Percentiles rank a stretch among this genome's conserved stretches.
phyloP scores from a whole-genome alignment of 2,888 invertebrate species.

The Syritta pipiens region DNA sequence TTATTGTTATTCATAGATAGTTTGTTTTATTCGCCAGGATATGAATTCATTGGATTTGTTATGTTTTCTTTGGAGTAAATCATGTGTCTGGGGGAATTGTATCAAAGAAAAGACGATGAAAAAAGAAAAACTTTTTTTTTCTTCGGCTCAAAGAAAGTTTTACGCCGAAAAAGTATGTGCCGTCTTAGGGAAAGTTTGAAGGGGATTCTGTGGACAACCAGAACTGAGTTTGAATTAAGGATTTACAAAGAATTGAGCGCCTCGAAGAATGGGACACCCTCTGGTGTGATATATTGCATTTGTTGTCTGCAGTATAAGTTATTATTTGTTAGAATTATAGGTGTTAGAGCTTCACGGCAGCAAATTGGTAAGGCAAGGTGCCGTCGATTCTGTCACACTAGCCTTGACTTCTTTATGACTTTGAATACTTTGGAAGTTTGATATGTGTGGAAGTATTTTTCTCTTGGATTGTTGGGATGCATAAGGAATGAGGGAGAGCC shows the following conservation, averaged over 20 bases:
- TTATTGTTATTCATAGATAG: slow-evolving; percentile 63
- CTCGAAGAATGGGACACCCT: background rate
- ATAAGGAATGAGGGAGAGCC: too few relatives aligned
- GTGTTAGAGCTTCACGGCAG: slow-evolving; percentile 43
- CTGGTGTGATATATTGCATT: slow-evolving; percentile 23
- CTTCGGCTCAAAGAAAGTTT: slow-evolving; percentile 29
- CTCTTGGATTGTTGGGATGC: too few relatives aligned
- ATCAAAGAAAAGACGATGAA: too few relatives aligned
- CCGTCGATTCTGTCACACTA: too few relatives aligned
- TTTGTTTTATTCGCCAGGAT: slow-evolving; percentile 57
- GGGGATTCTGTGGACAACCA: slow-evolving; percentile 25
- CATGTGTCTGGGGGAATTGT: slow-evolving; percentile 43
- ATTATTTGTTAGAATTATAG: slow-evolving; percentile 52
- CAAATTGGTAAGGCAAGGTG: slow-evolving; percentile 41
- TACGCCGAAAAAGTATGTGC: slow-evolving; percentile 44
- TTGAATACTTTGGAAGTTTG: too few relatives aligned
- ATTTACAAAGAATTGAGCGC: slow-evolving; percentile 27
- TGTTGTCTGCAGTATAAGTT: slow-evolving; percentile 39
- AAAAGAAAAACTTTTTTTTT: slow-evolving; percentile 36
- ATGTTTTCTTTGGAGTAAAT: slow-evolving; percentile 33
- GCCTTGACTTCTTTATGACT: too few relatives aligned
- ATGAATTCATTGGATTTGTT: slow-evolving; percentile 46
- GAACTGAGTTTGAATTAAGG: slow-evolving; percentile 35
- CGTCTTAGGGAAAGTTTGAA: slow-evolving; percentile 51
- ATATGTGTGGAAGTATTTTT: too few relatives aligned